Percentiles rank a stretch among this genome's conserved stretches.
These are phyloP conservation scores for Acronicta leporina DNA, from an alignment of 2,888 invertebrate species.

Conservation along the genomic window DNA sequence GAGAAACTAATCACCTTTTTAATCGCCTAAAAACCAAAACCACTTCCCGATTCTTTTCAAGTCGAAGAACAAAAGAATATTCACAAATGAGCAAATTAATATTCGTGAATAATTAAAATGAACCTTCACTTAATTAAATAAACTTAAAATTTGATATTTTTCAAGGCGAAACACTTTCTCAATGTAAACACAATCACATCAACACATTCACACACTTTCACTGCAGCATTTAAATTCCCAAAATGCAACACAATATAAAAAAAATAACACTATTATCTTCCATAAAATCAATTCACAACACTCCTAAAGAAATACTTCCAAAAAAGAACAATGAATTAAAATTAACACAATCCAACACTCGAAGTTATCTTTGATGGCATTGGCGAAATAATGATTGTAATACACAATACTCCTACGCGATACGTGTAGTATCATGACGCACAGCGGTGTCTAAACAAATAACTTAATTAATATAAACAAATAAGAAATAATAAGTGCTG, in stretches of 20 bases:
- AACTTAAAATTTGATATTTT: constrained; percentile 34
- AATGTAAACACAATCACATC: constrained; percentile 17
- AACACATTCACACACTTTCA: constrained; percentile 34
- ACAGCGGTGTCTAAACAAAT: constrained; percentile 27
- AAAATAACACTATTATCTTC: neutral
- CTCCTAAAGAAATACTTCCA: neutral
- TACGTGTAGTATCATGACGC: constrained; percentile 27
- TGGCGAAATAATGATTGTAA: constrained; percentile 49
- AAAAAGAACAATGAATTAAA: constrained; percentile 12
- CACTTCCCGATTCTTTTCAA: neutral
- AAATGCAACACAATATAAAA: constrained; percentile 2
- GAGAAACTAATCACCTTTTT: no score
- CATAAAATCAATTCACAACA: neutral
- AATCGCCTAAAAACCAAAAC: no score
- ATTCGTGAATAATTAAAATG: neutral
- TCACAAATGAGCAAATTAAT: no score
- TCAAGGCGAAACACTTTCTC: constrained; percentile 24
- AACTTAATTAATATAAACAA: constrained; percentile 39
- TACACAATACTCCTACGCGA: constrained; percentile 10
- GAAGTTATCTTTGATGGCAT: constrained; percentile 46
- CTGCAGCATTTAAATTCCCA: constrained; percentile 8
- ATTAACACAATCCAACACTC: constrained; percentile 17
- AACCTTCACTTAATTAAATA: neutral
- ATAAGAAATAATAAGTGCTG: constrained; percentile 14
- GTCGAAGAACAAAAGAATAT: neutral